Conservation (phyloP, 2,113 vertebrate genomes). For the Colius striatus region DNA sequence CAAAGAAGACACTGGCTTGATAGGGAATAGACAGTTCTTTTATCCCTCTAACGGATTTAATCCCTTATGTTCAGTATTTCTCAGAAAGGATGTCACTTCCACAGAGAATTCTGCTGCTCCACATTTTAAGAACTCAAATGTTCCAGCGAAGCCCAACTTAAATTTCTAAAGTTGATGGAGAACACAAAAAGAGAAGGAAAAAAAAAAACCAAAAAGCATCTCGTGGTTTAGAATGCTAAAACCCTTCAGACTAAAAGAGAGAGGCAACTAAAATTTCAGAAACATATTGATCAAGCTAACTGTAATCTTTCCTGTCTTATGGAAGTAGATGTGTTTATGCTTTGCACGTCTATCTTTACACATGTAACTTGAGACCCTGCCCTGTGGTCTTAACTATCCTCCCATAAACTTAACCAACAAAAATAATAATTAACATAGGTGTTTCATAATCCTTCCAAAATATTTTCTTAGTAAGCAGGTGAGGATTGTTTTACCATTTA, state of each 20-base stretch:
- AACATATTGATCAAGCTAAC: background rate
- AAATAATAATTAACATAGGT: constrained; percentile 42
- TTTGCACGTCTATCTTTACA: background rate
- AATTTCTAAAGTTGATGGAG: background rate
- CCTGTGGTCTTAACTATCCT: background rate
- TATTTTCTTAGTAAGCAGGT: constrained; percentile 37
- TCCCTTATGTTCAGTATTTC: background rate
- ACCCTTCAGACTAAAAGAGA: background rate
- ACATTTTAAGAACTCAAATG: constrained; percentile 32
- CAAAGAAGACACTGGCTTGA: background rate
- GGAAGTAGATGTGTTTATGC: background rate
- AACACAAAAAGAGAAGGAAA: background rate
- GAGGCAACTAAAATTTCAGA: background rate
- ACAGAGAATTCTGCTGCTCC: constrained; percentile 53
- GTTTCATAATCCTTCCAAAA: constrained; percentile 20
- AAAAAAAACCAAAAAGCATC: background rate
- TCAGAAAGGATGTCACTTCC: constrained; percentile 55
- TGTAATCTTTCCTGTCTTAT: background rate
- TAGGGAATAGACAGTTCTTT: background rate
- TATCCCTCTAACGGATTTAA: constrained; percentile 8
- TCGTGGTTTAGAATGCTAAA: background rate
- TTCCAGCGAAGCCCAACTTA: background rate
- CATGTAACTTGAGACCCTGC: constrained; percentile 2
- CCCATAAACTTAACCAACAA: constrained; percentile 38
- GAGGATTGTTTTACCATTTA: constrained; percentile 10